Base-by-base conservation (phyloP, 2,797 vertebrate genomes). In the Pipistrellus pipistrellus region DNA sequence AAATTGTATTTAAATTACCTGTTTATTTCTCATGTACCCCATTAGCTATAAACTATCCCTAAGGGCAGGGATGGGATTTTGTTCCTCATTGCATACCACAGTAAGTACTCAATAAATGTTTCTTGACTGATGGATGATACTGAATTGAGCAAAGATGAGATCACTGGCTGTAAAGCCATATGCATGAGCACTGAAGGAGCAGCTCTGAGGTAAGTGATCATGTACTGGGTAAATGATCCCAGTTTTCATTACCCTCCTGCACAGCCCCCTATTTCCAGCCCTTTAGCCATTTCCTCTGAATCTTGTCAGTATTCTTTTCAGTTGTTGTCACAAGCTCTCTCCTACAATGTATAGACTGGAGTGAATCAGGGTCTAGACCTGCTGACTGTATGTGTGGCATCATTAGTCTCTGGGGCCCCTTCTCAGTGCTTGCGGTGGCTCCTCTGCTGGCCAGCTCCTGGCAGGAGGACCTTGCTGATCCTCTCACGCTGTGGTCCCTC, bases 251-350 rank as follows among this genome's bases (percentile, higher is more conserved):
- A n/a, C 38, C 15, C 66, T 68, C 12, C 53, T 62, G 18, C 11
- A 14, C 18, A 46, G 51, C 75, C 35, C 35, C 21, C 12, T 4
- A 30, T 46, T 92, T 73, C 75, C 44, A 84, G 30, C 53, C 38
- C 53, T 69, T 46, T 57, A 83, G 82, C 90, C 88, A 85, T 90
- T 96, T 95, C 57, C 86, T 91, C 57, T 76, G 41, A 46, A 41
- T 55, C 57, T 92, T 81, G 41, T 80, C 88, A 76, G 80, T 46
- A 55, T 35, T 72, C 41, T 78, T 82, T 64, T 55, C 51, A 14
- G 6, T 91, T 84, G 53, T 69, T 88, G 86, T 90, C 72, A 66
- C 72, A 72, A 59, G 44, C 57, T 73, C 27, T 88, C 41, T 80
- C 85, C 71, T 76, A 44, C 71, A 48, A 18, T 57, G 25, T 44